Conservation (phyloP, 2,113 vertebrate genomes). For the Carollia perspicillata region DNA sequence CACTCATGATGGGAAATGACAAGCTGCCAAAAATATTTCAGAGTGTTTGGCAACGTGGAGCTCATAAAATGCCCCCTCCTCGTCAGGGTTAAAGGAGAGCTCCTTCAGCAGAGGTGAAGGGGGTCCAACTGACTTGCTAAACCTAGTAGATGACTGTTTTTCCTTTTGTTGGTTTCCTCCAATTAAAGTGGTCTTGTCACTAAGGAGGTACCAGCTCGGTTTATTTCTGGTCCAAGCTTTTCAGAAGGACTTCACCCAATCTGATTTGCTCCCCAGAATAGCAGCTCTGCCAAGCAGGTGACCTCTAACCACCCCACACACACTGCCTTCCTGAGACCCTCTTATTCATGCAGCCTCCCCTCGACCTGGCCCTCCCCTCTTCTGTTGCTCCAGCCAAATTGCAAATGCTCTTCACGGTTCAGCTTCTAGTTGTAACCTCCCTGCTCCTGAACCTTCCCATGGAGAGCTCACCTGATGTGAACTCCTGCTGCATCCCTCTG, state of each 20-base stretch:
- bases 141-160: background rate
- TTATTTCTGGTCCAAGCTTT: background rate
- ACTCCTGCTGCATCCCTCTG: background rate
- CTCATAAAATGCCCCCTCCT: background rate
- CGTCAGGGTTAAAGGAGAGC: background rate
- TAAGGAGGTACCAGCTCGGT: background rate
- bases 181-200: background rate
- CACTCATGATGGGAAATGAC: background rate
- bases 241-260: background rate
- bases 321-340: background rate
- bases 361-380: too few species aligned
- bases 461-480: background rate
- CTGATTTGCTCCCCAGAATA: background rate
- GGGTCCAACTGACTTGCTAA: background rate
- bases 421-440: background rate
- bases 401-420: background rate
- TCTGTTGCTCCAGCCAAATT: background rate
- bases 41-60: background rate
- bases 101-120: background rate
- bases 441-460: background rate
- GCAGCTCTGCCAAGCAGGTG: background rate
- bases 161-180: background rate
- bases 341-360: rapidly evolving
- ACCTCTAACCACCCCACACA: background rate
- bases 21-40: background rate